Base-by-base conservation (phyloP, 2,113 vertebrate genomes). In the Lampris incognitus region DNA sequence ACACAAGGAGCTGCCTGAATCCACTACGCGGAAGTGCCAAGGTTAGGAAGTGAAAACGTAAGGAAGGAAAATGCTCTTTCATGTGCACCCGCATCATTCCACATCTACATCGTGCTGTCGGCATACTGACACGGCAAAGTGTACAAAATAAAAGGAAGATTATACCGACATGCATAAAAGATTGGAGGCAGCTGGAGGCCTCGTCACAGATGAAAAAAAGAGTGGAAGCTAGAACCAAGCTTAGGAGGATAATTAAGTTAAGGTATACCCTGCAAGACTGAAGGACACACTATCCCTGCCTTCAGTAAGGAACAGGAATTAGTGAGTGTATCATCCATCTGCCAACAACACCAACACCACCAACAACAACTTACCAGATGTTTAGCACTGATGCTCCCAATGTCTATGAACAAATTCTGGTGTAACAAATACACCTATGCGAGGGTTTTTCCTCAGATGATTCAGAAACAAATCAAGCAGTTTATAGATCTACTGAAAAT, bases 51-150 rank as follows among this genome's bases (percentile, higher is more conserved):
- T 38, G 54, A 79, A 40, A 84, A 81, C 76, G 7, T 70, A 71
- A 55, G 41, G 59, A 24, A 44, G 58, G 37, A 62, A 76, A 79
- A 66, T 57, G 58, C 52, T 71, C 78, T 74, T 85, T 84, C 76
- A 88, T 67, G 74, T 56, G 62, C 71, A 82, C 64, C 67, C 71
- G 72, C 78, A 78, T 79, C 76, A 82, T 88, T 91, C 83, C 72
- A 86, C 88, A 84, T 54, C 51, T 36, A 66, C 63, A 89, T 87
- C 89, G 80, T 92, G 79, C 67, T 50, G 71, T 74, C 60, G 41
- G 82, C 78, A 82, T 65, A 87, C 72, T 87, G 74, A 92, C 73
- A 89, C 68, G 63, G 78, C 76, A 76, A 89, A 92, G 88, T 68
- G 74, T 77, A 66, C 74, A 70, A 67, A 55, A 86, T 64, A 83